A percentile compares a stretch with the other conserved stretches of the same genome.
Evolutionary conservation across 2,797 vertebrate genomes (phyloP).

Genomic region (Paramormyrops hopkinsi): DNA sequence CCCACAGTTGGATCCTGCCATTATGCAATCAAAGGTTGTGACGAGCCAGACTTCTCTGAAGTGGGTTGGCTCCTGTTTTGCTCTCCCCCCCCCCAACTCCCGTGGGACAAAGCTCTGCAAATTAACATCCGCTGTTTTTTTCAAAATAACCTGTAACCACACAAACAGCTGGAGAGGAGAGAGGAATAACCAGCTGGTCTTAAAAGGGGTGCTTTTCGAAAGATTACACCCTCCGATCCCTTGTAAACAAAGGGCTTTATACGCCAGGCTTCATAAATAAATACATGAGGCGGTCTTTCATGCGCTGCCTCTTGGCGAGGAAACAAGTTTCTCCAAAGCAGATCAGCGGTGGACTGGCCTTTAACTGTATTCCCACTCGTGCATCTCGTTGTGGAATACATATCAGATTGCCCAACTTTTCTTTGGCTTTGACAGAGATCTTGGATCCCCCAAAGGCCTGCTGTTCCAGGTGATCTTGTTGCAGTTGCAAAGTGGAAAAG

Average conservation of each 20-base stretch:
- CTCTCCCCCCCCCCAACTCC: constrained; percentile 45
- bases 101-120: constrained; percentile 54
- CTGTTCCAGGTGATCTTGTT: not conserved
- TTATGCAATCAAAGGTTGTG: constrained; percentile 48
- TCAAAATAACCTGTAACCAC: constrained; percentile 56
- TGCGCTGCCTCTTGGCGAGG: not conserved
- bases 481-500: constrained; percentile 4
- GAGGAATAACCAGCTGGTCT: constrained; percentile 53
- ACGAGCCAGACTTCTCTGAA: constrained; percentile 44
- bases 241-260: constrained; percentile 47
- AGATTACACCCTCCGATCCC: constrained; percentile 50
- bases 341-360: not conserved
- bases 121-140: constrained; percentile 61
- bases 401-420: not conserved
- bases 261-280: constrained; percentile 36
- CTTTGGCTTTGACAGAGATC: not conserved
- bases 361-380: not conserved
- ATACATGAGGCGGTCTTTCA: not conserved
- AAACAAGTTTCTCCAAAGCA: not conserved
- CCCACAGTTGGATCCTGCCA: constrained; percentile 33
- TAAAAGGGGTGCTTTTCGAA: constrained; percentile 41
- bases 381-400: not conserved
- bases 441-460: not conserved
- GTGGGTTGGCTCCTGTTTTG: constrained; percentile 29
- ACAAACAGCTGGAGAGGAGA: constrained; percentile 55